Evolutionary conservation across 2,888 invertebrate species (phyloP).

Genomic region (Odontothrips loti): DNA sequence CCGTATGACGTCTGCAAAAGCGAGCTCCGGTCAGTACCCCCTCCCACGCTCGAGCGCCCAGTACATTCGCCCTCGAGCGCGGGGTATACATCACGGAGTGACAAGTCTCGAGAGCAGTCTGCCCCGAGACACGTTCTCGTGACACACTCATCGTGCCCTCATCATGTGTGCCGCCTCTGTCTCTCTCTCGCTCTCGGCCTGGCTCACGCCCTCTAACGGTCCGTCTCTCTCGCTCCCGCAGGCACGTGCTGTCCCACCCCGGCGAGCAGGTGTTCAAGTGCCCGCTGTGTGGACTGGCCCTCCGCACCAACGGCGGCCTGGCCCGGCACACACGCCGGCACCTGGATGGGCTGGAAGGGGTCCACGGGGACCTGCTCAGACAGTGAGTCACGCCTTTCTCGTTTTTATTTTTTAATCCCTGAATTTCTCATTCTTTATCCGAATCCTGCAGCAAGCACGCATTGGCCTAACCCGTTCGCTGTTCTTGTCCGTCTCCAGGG

Average conservation of each 20-base stretch:
- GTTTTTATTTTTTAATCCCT: too few species aligned
- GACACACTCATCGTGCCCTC: background rate
- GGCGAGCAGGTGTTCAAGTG: constrained; percentile 78
- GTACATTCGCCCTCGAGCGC: too few species aligned
- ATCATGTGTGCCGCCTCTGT: too few species aligned
- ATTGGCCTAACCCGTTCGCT: too few species aligned
- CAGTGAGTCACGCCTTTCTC: constrained; percentile 39
- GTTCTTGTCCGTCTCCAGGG: constrained; percentile 32
- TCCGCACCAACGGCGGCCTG: constrained; percentile 83
- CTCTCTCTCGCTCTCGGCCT: background rate
- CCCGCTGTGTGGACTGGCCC: constrained; percentile 70
- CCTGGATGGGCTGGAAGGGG: constrained; percentile 42
- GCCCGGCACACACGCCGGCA: constrained; percentile 75
- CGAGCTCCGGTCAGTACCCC: too few species aligned
- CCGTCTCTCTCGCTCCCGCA: constrained; percentile 38
- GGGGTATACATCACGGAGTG: too few species aligned
- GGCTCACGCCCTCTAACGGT: background rate
- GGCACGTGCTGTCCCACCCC: constrained; percentile 75
- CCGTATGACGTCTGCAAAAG: too few species aligned
- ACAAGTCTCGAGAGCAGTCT: too few species aligned
- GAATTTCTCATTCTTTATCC: background rate
- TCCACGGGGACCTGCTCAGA: constrained; percentile 38
- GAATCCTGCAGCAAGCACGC: too few species aligned
- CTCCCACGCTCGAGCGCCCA: too few species aligned
- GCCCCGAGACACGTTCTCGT: too few species aligned